Base-by-base conservation (phyloP, 2,113 vertebrate species). In the Chionomys nivalis region DNA sequence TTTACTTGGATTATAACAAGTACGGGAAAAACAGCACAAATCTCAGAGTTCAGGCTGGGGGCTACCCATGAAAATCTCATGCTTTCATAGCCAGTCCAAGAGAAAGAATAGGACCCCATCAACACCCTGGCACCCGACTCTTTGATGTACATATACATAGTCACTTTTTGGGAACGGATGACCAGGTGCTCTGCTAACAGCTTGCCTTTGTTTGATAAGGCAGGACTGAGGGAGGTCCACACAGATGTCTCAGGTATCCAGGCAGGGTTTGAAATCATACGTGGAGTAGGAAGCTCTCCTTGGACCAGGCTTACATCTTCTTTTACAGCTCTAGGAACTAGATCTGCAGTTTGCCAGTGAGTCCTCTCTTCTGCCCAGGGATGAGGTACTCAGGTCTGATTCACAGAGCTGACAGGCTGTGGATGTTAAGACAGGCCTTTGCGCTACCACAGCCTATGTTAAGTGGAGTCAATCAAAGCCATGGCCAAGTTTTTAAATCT, bases 291-390 rank as follows among this genome's bases (percentile, higher is more conserved):
- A 26, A 24, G 10, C 61, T 26, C 3, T 83, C 39, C 3, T 24
- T 23, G 0, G 19, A 82, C 19, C 61, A 10, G 24, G 12, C 5
- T n/a, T 49, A 19, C 4, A 2, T 8, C 21, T 26, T 81, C 39
- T 83, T n/a, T 73, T 16, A 19, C 21, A 31, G 23, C 19, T 78
- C 13, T 3, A n/a, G 63, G 58, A 86, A 77, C n/a, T 42, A 49
- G 87, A 55, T 33, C 26, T 66, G 33, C 17, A 52, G 63, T 4
- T 52, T 0, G 0, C 31, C 39, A 23, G 10, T 0, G 12, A 61
- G 55, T 78, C 33, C 49, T 47, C 21, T 73, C 1, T 55, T 79
- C 39, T 26, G 3, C 42, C 16, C 42, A 6, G 47, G 11, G 14
- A 16, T 4, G 3, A 76, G n/a, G 31, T 47, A 7, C 61, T 83